These are phyloP conservation scores for Brachionus rotundiformis DNA, from an alignment of 1,140 invertebrate genomes.

Conservation along the genomic window DNA sequence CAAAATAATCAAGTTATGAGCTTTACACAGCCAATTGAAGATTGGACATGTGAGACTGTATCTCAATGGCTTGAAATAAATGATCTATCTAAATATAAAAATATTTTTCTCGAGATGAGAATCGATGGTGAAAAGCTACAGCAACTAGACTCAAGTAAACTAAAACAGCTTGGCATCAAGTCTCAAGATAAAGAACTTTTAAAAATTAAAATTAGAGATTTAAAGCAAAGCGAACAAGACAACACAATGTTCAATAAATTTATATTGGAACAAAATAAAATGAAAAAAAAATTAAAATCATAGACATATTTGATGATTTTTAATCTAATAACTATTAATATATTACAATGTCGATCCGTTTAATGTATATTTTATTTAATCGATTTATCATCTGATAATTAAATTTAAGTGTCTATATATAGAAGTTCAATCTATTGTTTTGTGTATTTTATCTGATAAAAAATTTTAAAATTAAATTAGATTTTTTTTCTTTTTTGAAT, in stretches of 20 bases:
- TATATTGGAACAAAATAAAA: slow-evolving; percentile 35
- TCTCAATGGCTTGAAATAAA: slow-evolving; percentile 44
- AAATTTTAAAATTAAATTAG: not conserved
- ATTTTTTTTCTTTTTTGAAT: not conserved
- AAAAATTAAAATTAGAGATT: slow-evolving; percentile 29
- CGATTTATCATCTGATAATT: not conserved
- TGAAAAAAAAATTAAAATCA: slow-evolving; percentile 32
- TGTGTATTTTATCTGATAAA: slow-evolving; percentile 20
- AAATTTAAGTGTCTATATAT: not conserved
- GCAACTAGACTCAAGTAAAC: not conserved
- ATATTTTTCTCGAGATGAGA: not conserved
- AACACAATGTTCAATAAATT: slow-evolving; percentile 34
- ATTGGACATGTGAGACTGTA: slow-evolving; percentile 29
- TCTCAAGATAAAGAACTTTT: slow-evolving; percentile 23
- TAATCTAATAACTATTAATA: not conserved
- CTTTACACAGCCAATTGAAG: slow-evolving; percentile 41
- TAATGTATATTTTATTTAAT: slow-evolving; percentile 14
- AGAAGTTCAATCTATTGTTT: not conserved
- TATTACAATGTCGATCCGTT: slow-evolving; percentile 17
- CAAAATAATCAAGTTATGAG: slow-evolving; percentile 15
- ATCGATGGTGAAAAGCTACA: slow-evolving; percentile 48
- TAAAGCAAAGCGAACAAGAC: slow-evolving; percentile 7
- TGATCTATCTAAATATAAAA: slow-evolving; percentile 4
- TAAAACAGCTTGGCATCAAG: slow-evolving; percentile 30
- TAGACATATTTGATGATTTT: not conserved